A percentile compares a stretch with the other conserved stretches of the same genome.
These are phyloP conservation scores for Emmelina monodactyla DNA, from an alignment of 2,888 invertebrate genomes.

Conservation along the genomic window DNA sequence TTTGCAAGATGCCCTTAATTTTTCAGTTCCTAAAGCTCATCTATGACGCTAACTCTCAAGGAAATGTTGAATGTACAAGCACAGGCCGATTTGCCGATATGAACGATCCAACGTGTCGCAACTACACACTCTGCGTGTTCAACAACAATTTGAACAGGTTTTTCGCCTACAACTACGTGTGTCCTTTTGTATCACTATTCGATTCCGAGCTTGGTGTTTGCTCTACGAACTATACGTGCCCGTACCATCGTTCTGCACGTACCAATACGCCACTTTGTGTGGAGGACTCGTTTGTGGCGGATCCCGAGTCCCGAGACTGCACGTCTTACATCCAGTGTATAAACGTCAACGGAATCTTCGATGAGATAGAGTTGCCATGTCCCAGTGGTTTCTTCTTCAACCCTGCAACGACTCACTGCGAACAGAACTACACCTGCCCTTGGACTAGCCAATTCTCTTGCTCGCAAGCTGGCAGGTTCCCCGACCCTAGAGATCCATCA, in stretches of 20 bases:
- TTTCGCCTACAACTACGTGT: slow-evolving; percentile 19
- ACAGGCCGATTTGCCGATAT: slow-evolving; percentile 26
- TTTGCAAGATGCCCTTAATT: too few species aligned
- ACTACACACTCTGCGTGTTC: slow-evolving; percentile 26
- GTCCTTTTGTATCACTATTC: background rate
- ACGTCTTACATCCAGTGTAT: slow-evolving; percentile 2
- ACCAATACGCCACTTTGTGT: background rate
- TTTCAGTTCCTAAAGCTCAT: too few species aligned
- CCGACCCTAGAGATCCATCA: slow-evolving; percentile 24
- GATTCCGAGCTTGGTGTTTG: background rate
- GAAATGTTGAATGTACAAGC: slow-evolving; percentile 17
- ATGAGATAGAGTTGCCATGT: background rate
- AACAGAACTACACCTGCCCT: background rate
- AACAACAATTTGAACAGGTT: slow-evolving; percentile 14
- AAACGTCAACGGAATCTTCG: background rate
- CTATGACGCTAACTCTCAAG: too few species aligned
- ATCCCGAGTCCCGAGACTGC: slow-evolving; percentile 4
- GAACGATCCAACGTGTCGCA: slow-evolving; percentile 26
- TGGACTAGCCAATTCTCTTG: background rate
- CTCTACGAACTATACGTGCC: background rate
- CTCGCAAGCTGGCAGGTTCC: slow-evolving; percentile 15
- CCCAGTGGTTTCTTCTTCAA: background rate
- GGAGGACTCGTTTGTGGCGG: background rate
- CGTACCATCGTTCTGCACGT: background rate
- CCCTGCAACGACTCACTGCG: background rate